A percentile compares a stretch with the other conserved stretches of the same genome.
phyloP scores from a whole-genome alignment of 2,113 vertebrate genomes.

The Megaceryle torquata region DNA sequence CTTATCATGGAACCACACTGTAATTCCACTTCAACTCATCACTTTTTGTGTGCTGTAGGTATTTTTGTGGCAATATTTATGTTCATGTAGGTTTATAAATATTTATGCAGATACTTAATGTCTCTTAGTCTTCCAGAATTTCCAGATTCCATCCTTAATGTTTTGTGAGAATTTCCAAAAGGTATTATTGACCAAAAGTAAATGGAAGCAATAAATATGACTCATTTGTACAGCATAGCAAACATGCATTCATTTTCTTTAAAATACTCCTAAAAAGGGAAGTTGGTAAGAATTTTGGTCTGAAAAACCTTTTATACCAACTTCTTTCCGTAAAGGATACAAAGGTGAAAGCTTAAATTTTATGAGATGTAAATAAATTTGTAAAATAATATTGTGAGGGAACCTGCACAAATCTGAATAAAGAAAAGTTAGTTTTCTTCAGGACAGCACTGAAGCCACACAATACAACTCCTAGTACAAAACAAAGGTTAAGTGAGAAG shows the following conservation, averaged over 20 bases:
- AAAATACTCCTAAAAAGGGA: background rate
- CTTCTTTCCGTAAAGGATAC: background rate
- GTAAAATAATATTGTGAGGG: background rate
- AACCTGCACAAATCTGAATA: background rate
- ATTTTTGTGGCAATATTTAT: background rate
- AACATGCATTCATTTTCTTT: background rate
- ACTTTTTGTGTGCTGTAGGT: background rate
- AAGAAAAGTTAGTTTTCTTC: background rate
- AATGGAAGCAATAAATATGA: background rate
- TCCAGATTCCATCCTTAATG: background rate
- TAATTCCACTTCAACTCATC: background rate
- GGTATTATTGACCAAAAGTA: background rate
- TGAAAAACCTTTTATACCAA: background rate
- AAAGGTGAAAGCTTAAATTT: background rate
- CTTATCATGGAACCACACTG: background rate
- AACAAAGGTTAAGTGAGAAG: background rate
- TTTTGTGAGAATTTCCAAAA: background rate
- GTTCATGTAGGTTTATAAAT: background rate
- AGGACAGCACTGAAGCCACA: background rate
- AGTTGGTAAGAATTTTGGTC: background rate
- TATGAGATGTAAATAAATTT: background rate
- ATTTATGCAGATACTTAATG: background rate
- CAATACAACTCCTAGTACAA: background rate
- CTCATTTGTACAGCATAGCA: background rate
- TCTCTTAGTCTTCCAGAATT: background rate